These are phyloP conservation scores for Semotilus atromaculatus DNA, from an alignment of 2,797 vertebrate species.

Conservation along the genomic window DNA sequence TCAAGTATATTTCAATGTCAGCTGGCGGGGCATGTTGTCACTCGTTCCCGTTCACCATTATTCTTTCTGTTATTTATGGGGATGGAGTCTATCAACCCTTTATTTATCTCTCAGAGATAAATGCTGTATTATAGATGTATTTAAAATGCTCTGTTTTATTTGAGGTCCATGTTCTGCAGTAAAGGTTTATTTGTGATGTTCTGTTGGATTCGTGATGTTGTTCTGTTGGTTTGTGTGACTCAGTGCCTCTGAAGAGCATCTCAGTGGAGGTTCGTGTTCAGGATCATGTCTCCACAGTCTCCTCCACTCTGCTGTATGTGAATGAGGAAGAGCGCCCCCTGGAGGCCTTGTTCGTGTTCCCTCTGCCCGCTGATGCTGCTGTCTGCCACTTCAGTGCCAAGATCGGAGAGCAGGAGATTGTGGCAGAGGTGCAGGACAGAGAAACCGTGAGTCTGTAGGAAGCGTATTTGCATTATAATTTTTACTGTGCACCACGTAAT, in stretches of 20 bases:
- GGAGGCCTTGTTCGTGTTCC: conserved; percentile 84
- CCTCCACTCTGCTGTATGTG: conserved; percentile 81
- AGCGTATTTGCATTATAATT: not conserved
- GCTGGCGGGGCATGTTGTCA: too few relatives aligned
- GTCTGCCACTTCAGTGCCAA: conserved; percentile 83
- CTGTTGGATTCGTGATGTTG: not conserved
- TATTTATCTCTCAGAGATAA: too few relatives aligned
- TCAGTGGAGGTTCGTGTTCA: conserved; percentile 76
- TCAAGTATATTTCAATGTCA: too few relatives aligned
- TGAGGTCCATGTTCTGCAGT: too few relatives aligned
- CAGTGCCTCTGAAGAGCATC: conserved; percentile 84
- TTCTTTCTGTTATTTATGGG: too few relatives aligned
- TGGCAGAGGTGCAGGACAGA: conserved; percentile 82
- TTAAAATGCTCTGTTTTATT: too few relatives aligned
- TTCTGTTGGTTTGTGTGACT: not conserved
- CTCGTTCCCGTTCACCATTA: too few relatives aligned
- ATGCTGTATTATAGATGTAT: too few relatives aligned
- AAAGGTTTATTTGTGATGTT: too few relatives aligned
- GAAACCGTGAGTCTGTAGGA: conserved; percentile 68
- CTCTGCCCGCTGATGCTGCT: conserved; percentile 82
- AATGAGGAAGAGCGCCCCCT: conserved; percentile 79
- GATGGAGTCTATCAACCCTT: too few relatives aligned
- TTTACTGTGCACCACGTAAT: not conserved
- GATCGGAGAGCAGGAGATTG: conserved; percentile 78
- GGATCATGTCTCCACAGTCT: conserved; percentile 82